Evolutionary conservation across 2,888 invertebrate genomes (phyloP).

Genomic region (Ommatoiulus sabulosus): DNA sequence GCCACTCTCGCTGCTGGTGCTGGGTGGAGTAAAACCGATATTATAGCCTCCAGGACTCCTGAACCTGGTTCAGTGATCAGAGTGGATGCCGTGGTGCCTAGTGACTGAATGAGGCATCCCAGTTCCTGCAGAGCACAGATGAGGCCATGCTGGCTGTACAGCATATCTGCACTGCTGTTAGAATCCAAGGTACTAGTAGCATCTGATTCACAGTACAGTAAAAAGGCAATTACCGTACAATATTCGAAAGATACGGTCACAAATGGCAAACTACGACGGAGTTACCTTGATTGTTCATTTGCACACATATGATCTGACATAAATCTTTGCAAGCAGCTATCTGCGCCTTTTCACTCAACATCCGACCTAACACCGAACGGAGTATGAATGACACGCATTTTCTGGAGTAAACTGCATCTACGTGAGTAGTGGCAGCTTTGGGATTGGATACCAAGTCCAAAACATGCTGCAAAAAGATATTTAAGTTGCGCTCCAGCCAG

Average conservation of each 20-base stretch:
- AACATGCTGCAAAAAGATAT: conserved; percentile 86
- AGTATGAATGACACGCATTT: conserved; percentile 97
- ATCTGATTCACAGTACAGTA: not conserved
- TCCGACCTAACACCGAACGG: conserved; percentile 89
- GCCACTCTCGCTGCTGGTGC: conserved; percentile 92
- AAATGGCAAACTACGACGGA: too few relatives aligned
- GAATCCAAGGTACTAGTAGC: conserved; percentile 68
- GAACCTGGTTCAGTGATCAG: conserved; percentile 88
- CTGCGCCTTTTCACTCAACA: conserved; percentile 97
- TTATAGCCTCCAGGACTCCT: conserved; percentile 82
- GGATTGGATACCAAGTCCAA: conserved; percentile 93
- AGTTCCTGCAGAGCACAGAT: conserved; percentile 96
- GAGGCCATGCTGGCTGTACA: conserved; percentile 89
- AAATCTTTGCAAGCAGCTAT: conserved; percentile 95
- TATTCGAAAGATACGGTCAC: too few relatives aligned
- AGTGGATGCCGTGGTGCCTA: conserved; percentile 95
- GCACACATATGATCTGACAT: conserved; percentile 88
- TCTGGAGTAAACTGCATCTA: conserved; percentile 96
- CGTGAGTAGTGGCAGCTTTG: conserved; percentile 94
- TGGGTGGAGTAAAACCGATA: conserved; percentile 91
- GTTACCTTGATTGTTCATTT: conserved; percentile 79
- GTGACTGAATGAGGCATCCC: conserved; percentile 86
- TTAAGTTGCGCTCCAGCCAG: conserved; percentile 95
- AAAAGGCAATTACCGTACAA: not conserved
- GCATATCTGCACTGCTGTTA: conserved; percentile 89